Conservation (phyloP, 2,113 vertebrate genomes). For the Shinisaurus crocodilurus region DNA sequence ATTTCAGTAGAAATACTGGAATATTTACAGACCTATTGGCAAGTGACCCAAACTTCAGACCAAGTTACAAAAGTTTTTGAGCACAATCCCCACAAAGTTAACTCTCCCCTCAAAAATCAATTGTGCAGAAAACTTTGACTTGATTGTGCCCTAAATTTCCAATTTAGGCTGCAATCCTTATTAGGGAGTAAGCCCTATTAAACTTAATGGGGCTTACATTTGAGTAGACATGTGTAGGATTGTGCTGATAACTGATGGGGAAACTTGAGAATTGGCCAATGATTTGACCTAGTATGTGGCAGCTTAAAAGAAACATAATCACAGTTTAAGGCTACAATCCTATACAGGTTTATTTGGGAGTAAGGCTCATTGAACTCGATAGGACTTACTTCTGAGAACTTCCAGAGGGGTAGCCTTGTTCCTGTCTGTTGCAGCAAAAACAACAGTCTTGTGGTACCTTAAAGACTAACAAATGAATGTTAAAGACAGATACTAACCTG, state of each 20-base stretch:
- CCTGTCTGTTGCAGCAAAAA: no score
- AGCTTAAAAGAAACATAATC: no score
- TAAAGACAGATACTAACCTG: no score
- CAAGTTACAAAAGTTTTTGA: background rate
- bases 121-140: background rate
- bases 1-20: background rate
- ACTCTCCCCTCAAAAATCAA: background rate
- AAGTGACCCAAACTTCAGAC: background rate
- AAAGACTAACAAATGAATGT: no score
- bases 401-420: no score
- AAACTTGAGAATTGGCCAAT: background rate
- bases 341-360: no score
- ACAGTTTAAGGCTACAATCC: no score
- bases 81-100: background rate
- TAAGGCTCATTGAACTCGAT: no score
- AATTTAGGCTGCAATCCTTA: background rate
- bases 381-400: no score
- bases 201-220: background rate
- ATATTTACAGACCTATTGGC: background rate
- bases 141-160: background rate
- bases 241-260: background rate
- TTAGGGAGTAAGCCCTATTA: background rate
- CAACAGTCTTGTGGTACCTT: no score
- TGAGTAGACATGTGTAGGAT: background rate
- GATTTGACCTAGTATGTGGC: no score